Percentiles rank a stretch among this genome's conserved stretches.
These are phyloP conservation scores for Micrasema longulum DNA, from an alignment of 1,140 invertebrate species.

Conservation along the genomic window DNA sequence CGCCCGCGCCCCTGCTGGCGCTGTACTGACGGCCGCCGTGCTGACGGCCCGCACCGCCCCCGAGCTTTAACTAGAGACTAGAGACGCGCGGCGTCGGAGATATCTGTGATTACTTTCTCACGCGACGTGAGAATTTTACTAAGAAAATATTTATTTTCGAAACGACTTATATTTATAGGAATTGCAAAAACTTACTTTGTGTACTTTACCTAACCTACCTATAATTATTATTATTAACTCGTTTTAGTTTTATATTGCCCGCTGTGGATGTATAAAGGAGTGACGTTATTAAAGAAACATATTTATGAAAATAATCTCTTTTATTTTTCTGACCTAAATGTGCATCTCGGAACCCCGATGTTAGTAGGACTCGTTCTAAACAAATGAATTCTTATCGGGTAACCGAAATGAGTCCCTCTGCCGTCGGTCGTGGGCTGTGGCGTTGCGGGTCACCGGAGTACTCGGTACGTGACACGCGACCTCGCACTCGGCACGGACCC, in stretches of 20 bases:
- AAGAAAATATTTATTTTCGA: slow-evolving; percentile 52
- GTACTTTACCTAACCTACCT: slow-evolving; percentile 34
- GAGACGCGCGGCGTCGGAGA: background rate
- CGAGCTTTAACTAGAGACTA: slow-evolving; percentile 28
- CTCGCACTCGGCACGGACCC: too few relatives aligned
- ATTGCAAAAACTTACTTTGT: slow-evolving; percentile 25
- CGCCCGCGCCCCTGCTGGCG: slow-evolving; percentile 56
- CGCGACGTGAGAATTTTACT: slow-evolving; percentile 47
- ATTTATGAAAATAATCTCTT: slow-evolving; percentile 23
- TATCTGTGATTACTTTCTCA: slow-evolving; percentile 51
- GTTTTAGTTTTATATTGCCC: too few relatives aligned
- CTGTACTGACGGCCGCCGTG: slow-evolving; percentile 48
- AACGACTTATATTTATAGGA: slow-evolving; percentile 33
- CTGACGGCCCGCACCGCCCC: background rate
- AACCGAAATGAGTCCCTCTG: too few relatives aligned
- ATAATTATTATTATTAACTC: background rate
- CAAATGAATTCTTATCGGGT: too few relatives aligned
- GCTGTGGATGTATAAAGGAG: slow-evolving; percentile 4
- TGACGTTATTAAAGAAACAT: slow-evolving; percentile 18
- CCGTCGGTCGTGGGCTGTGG: too few relatives aligned
- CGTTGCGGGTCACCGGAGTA: too few relatives aligned
- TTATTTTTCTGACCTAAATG: background rate
- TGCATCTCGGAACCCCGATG: too few relatives aligned
- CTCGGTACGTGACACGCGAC: too few relatives aligned
- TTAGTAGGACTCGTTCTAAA: too few relatives aligned